Percentiles rank a stretch among this genome's conserved stretches.
These are phyloP conservation scores for Paracyclopina nana DNA, from an alignment of 1,140 invertebrate genomes.

Conservation along the genomic window DNA sequence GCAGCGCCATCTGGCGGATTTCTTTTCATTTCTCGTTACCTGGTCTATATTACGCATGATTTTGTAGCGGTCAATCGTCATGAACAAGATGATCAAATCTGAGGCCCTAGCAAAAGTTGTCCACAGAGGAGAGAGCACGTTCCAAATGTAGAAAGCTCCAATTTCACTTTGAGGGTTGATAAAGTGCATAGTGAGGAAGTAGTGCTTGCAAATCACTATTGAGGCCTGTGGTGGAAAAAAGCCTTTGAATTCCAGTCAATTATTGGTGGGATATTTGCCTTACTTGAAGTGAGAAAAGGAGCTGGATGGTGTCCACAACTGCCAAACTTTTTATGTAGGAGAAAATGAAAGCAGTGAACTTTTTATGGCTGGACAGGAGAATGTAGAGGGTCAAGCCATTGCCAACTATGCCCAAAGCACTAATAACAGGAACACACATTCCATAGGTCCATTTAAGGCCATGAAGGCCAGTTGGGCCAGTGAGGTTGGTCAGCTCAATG, in stretches of 20 bases:
- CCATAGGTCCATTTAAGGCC: conserved; percentile 1
- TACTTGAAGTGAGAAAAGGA: neutral
- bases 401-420: neutral
- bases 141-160: neutral
- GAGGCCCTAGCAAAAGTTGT: neutral
- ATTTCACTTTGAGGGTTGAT: neutral
- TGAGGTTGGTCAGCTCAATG: too few species aligned
- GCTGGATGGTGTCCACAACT: neutral
- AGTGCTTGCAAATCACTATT: neutral
- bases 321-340: neutral
- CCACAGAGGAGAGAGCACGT: neutral
- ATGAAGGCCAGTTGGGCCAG: too few species aligned
- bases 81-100: neutral
- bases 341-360: conserved; percentile 3
- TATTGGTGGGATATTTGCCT: too few species aligned
- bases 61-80: neutral
- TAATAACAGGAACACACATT: neutral
- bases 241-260: too few species aligned
- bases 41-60: neutral
- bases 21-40: neutral
- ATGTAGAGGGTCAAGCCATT: neutral
- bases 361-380: neutral
- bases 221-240: too few species aligned
- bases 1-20: too few species aligned
- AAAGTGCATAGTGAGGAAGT: neutral